Evolutionary conservation across 2,113 vertebrate genomes (phyloP), one percentile per base, ranked within the genome.

Genomic region (Neodontobutis hainanensis): DNA sequence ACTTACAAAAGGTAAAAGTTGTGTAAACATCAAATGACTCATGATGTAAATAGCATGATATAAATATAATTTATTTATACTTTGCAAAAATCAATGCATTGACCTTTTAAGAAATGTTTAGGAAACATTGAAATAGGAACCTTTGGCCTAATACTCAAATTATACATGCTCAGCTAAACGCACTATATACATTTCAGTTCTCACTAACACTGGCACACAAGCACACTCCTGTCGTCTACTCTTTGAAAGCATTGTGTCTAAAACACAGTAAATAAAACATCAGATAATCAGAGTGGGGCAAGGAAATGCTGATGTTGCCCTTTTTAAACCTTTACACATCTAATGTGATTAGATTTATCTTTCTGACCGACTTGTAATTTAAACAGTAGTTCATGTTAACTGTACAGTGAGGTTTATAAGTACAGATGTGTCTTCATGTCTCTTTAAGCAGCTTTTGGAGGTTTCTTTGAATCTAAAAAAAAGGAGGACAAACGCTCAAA

Each of bases 361-460:
- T 40, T 78, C 45, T 44, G 43, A 51, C 32, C 19, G 11, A 75
- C 11, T 49, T 15, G 16, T 73, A 11, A 14, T 11, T 59, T 51
- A 55, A 62, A 58, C 58, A 43, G 50, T 68, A 60, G 67, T 57
- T 12, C 43, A 46, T 42, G 65, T 38, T 9, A 12, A 68, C 40
- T 6, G 32, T 35, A 52, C 43, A 74, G 62, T 55, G 10, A 9
- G 36, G 19, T 71, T 73, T 11, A 7, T 71, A 27, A 27, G 19
- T 27, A 46, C 27, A 11, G 48, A 60, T 34, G 46, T 14, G 19
- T 38, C 4, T 52, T 75, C 61, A 92, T 68, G 87, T 90, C 71
- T 88, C 89, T 47, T 89, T 86, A 12, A 91, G 84, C 36, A 90
- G 86, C 71, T 87, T 90, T 66, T 32, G 78, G 8, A 91, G 85